A percentile compares a stretch with the other conserved stretches of the same genome.
phyloP scores from a whole-genome alignment of 2,888 invertebrate species.

The Rhynchonema sp. region DNA sequence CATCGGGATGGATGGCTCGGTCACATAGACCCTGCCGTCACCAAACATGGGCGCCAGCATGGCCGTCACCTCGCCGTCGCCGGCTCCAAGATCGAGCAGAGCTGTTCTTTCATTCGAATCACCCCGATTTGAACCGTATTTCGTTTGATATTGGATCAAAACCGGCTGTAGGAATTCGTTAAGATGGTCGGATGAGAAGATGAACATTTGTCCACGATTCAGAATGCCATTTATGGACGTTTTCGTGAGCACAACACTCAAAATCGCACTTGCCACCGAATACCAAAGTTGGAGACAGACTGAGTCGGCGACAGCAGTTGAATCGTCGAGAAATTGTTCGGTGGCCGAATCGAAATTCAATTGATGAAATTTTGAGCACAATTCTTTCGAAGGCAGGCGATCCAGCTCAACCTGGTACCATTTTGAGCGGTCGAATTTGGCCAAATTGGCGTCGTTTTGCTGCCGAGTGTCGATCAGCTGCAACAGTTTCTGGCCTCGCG shows the following conservation, averaged over 20 bases:
- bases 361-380: constrained; percentile 2
- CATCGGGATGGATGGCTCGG: constrained; percentile 74
- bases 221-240: constrained; percentile 77
- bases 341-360: constrained; percentile 10
- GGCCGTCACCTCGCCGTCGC: constrained; percentile 77
- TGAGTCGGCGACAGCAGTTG: constrained; percentile 10
- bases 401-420: not conserved
- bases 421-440: not conserved
- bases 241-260: constrained; percentile 73
- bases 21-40: constrained; percentile 49
- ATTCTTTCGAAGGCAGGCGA: not conserved
- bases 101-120: not conserved
- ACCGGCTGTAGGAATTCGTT: constrained; percentile 39
- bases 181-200: constrained; percentile 65
- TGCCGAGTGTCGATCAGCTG: not conserved
- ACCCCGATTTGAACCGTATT: not conserved
- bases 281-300: constrained; percentile 35
- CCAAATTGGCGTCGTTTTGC: not conserved
- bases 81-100: constrained; percentile 70
- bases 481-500: not conserved
- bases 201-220: constrained; percentile 78
- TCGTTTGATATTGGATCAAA: constrained; percentile 15
- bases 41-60: constrained; percentile 52
- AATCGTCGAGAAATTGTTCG: constrained; percentile 14
- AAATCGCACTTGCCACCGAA: constrained; percentile 57